These are phyloP conservation scores for Peromyscus polionotus DNA, from an alignment of 2,113 vertebrate genomes.

Conservation along the genomic window DNA sequence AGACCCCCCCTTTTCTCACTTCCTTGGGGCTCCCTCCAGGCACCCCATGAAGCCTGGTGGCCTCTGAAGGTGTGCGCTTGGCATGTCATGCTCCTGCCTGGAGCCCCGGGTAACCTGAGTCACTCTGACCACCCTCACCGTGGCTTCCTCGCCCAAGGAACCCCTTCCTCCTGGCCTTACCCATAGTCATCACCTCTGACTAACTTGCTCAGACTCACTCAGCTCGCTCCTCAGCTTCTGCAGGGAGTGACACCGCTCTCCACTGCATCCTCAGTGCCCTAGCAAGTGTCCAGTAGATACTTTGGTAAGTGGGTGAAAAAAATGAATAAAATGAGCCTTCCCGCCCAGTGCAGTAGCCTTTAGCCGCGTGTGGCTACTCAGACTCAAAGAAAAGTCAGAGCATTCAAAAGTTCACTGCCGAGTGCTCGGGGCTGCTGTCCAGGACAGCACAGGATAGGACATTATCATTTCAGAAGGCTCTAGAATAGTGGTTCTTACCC, in stretches of 20 bases:
- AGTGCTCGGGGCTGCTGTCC: neutral
- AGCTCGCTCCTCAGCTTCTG: neutral
- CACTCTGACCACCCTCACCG: neutral
- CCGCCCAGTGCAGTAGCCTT: neutral
- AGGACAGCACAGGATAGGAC: neutral
- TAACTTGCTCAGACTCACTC: neutral
- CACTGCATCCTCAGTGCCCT: neutral
- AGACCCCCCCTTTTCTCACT: neutral
- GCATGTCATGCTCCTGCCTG: neutral
- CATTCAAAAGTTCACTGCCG: neutral
- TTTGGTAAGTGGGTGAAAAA: neutral
- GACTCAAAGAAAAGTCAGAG: neutral
- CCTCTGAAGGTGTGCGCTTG: neutral
- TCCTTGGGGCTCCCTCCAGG: neutral
- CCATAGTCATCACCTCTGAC: neutral
- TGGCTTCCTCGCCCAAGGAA: neutral
- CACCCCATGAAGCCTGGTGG: neutral
- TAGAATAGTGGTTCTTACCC: neutral
- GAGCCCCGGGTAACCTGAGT: neutral
- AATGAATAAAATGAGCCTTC: neutral
- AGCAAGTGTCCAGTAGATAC: neutral
- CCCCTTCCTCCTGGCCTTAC: neutral
- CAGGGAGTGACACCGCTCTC: too few relatives aligned
- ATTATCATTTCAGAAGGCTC: neutral
- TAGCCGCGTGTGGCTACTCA: neutral